Evolutionary conservation across 64 coral and sea anemone genomes (phyloP).

Genomic region (Montipora efflorescens): DNA sequence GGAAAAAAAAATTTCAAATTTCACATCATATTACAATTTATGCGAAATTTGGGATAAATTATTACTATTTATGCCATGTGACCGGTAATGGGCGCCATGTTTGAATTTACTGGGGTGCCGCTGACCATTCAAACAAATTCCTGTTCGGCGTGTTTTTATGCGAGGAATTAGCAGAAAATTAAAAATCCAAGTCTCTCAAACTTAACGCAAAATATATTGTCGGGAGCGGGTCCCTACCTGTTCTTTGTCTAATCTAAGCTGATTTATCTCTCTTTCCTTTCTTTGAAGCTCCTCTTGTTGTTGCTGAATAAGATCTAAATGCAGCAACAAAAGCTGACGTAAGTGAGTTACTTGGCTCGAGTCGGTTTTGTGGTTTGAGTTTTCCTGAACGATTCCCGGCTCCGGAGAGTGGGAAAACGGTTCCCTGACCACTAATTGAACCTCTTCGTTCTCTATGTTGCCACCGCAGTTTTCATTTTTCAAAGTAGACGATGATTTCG

Average conservation of each 20-base stretch:
- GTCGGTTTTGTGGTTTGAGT: slow-evolving; percentile 89
- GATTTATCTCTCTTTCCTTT: slow-evolving; percentile 91
- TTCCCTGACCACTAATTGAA: slow-evolving; percentile 24
- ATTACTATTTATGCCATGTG: slow-evolving; percentile 23
- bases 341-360: slow-evolving; percentile 87
- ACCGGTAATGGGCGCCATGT: slow-evolving; percentile 70
- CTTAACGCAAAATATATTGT: neutral
- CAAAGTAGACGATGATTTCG: slow-evolving; percentile 74
- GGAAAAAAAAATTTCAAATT: no score
- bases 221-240: slow-evolving; percentile 71
- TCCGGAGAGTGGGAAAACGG: slow-evolving; percentile 45
- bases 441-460: slow-evolving; percentile 46
- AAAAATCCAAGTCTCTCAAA: neutral
- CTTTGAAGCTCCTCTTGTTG: slow-evolving; percentile 96
- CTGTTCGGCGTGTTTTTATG: slow-evolving; percentile 26
- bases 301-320: slow-evolving; percentile 98
- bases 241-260: slow-evolving; percentile 96
- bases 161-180: neutral
- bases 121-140: slow-evolving; percentile 67
- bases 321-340: slow-evolving; percentile 92
- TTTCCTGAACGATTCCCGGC: slow-evolving; percentile 56
- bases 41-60: neutral
- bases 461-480: slow-evolving; percentile 60
- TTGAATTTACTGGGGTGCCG: slow-evolving; percentile 67
- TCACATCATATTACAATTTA: no score